Base-by-base conservation (phyloP, 2,113 vertebrate species). In the Brevimyrus niger region DNA sequence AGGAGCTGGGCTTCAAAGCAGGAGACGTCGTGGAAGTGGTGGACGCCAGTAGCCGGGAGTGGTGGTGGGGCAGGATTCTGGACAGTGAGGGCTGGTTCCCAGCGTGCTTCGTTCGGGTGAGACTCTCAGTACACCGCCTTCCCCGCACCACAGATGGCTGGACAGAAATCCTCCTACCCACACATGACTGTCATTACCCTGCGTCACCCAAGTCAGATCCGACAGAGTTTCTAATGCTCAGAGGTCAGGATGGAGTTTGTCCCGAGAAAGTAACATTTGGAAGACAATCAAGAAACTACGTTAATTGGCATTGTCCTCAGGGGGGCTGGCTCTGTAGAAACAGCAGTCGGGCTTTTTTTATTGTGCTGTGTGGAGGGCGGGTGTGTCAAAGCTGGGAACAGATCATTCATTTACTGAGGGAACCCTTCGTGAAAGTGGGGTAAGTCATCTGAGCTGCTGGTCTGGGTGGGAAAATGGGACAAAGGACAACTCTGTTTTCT, bases 1-100 rank as follows among this genome's bases (percentile, higher is more conserved):
- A 98, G 93, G 98, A 99, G 94, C 95, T 99, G 93, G 98, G 97
- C 82, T 99, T 99, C 95, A 98, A 99, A 92, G 98, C 97, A 0
- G 97, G 97, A 0, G 98, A 98, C 0, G 97, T 99, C 93, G 97
- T 99, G 51, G 96, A 99, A 96, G 98, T 99, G 76, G 97, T 98
- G 94, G 98, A 99, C 50, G 98, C 98, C 88, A 97, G 97, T 51
- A 98, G 98, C 95, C 98, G 98, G 91, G 98, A 99, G 94, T 99
- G 98, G 98, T 99, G 98, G 98, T 99, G 98, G 98, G 98, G 98
- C 1, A 96, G 97, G 27, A 97, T 98, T 83, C 93, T 96, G 53
- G 98, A 99, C 87, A 97, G 96, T 0, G 97, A 99, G 92, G 98
- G 98, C 91, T 99, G 98, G 98, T 99, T 99, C 92, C 98, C 98